Evolutionary conservation across 2,888 invertebrate genomes (phyloP).

Genomic region (Lottia gigantea): DNA sequence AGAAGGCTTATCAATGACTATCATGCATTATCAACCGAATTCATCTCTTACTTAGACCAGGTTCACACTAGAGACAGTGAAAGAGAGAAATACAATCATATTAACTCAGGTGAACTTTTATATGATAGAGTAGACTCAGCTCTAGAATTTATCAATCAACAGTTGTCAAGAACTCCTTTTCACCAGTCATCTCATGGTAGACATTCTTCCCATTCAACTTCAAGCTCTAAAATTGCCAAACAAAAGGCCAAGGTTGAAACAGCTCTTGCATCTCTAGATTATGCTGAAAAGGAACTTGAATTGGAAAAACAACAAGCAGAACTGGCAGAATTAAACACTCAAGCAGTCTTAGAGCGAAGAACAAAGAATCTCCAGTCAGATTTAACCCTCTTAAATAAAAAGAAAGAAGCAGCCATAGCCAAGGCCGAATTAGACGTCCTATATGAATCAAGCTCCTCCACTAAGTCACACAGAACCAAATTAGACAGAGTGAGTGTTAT

Average conservation of each 20-base stretch:
- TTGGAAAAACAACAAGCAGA: constrained; percentile 5
- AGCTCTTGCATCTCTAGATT: background rate
- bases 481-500: background rate
- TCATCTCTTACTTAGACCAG: background rate
- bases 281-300: background rate
- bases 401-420: background rate
- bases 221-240: background rate
- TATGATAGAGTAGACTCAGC: background rate
- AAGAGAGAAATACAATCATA: background rate
- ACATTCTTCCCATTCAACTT: background rate
- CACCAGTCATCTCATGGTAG: background rate
- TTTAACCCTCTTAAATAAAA: background rate
- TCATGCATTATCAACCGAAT: background rate
- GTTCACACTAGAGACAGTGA: background rate
- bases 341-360: background rate
- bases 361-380: background rate
- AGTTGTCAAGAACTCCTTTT: background rate
- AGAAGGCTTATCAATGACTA: background rate
- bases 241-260: background rate
- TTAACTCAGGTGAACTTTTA: background rate
- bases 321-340: no score
- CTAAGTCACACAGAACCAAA: background rate
- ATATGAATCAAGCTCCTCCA: background rate
- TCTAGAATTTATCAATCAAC: background rate
- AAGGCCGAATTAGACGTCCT: background rate